These are phyloP conservation scores for Netelia virgata DNA, from an alignment of 2,888 invertebrate genomes.

Conservation along the genomic window DNA sequence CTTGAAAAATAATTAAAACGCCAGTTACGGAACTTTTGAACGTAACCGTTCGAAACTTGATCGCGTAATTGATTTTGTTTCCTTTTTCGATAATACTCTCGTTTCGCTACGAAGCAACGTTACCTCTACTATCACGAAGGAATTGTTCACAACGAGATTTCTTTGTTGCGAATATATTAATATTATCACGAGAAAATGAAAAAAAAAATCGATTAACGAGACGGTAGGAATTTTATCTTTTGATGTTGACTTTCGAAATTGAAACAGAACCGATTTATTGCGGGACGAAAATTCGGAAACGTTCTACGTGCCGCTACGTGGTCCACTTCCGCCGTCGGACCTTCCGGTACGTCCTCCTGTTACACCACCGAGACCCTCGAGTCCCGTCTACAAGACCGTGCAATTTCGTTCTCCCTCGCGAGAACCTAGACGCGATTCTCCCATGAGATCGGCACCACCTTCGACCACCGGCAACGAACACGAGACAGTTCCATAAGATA, in stretches of 20 bases:
- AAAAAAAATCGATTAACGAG: too few relatives aligned
- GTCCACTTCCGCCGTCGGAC: constrained; percentile 74
- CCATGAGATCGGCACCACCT: constrained; percentile 66
- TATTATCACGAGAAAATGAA: too few relatives aligned
- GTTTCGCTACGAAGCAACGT: too few relatives aligned
- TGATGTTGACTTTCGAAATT: background rate
- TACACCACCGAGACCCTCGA: constrained; percentile 65
- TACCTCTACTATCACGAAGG: too few relatives aligned
- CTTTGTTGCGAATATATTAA: too few relatives aligned
- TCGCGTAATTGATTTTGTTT: too few relatives aligned
- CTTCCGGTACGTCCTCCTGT: constrained; percentile 73
- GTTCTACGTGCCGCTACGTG: constrained; percentile 71
- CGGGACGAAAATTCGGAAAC: constrained; percentile 53
- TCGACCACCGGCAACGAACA: constrained; percentile 52
- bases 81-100: too few relatives aligned
- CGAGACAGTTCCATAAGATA: constrained; percentile 51
- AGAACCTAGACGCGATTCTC: constrained; percentile 68
- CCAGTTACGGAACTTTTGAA: too few relatives aligned
- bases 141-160: too few relatives aligned
- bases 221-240: background rate
- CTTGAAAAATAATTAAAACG: too few relatives aligned
- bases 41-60: too few relatives aligned
- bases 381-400: constrained; percentile 69
- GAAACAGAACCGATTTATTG: constrained; percentile 41
- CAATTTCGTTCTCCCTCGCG: constrained; percentile 68